Conservation (phyloP, 2,888 invertebrate species). For the Melipona bicolor region DNA sequence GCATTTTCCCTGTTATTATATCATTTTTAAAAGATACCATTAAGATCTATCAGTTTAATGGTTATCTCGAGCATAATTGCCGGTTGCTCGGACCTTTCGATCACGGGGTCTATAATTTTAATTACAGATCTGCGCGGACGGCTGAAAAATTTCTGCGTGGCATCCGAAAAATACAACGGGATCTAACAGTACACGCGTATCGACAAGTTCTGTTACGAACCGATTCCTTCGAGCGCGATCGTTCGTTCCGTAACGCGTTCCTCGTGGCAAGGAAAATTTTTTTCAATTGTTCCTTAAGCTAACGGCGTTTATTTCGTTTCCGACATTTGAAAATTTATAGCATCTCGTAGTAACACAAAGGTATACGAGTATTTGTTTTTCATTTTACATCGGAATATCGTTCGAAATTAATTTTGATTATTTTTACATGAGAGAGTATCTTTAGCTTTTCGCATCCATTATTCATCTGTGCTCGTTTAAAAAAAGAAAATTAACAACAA, state of each 20-base stretch:
- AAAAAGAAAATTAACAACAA: neutral
- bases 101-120: slow-evolving; percentile 49
- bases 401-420: neutral
- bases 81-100: slow-evolving; percentile 40
- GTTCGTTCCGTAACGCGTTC: neutral
- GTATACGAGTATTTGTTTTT: neutral
- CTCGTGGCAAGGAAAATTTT: neutral
- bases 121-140: slow-evolving; percentile 28
- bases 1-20: slow-evolving; percentile 47
- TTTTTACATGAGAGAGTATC: neutral
- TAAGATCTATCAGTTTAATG: slow-evolving; percentile 43
- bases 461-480: neutral
- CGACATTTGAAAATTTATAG: accelerated
- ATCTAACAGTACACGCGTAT: neutral
- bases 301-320: accelerated
- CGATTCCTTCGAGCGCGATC: neutral
- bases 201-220: neutral
- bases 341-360: neutral
- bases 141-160: slow-evolving; percentile 12
- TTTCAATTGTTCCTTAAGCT: neutral
- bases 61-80: slow-evolving; percentile 44
- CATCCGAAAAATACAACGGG: neutral
- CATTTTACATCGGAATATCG: neutral
- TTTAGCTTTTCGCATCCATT: neutral
- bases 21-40: slow-evolving; percentile 45